Base-by-base conservation (phyloP, 2,797 vertebrate genomes). In the Anabacerthia variegaticeps region DNA sequence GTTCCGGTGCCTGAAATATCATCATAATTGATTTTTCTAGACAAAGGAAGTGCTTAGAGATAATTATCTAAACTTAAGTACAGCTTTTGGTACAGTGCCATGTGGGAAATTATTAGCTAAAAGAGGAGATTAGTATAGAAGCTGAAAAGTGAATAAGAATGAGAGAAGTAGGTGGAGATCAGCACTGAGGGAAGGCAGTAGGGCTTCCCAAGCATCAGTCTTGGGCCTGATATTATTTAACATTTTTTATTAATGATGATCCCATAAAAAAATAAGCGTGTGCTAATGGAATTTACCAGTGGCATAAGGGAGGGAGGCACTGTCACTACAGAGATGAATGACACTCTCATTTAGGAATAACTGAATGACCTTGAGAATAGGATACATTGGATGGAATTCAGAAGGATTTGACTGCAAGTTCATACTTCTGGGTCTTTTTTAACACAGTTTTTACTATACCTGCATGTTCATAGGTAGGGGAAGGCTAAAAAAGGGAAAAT, bases 41-140 rank as follows among this genome's bases (percentile, higher is more conserved):
- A 91, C 81, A 93, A 97, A 96, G 81, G 74, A 94, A 91, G 75
- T 85, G 26, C 75, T 96, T 89, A 67, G 41, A 89, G 78, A 54
- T 87, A 83, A 94, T 95, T 95, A 89, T 74, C 68, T 74, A 88
- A 92, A 68, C 56, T 80, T 83, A 87, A 93, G 91, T 58, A 46
- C 48, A 89, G 49, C 67, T 71, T 85, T 94, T 95, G 67, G 67
- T 92, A 77, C 44, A 51, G 52, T 14, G 88, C 75, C 86, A 48
- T 65, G 87, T 77, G 61, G 52, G 59, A 92, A 96, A 87, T 74
- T 80, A 73, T 91, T 82, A 89, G 41, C 73, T 93, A 85, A 87
- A 93, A 85, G 32, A 22, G 20, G 30, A 93, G 58, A 76, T 73
- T 84, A 86, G 82, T 65, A 56, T 48, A 63, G 81, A 93, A 94